Evolutionary conservation across 2,888 invertebrate genomes (phyloP).

Genomic region (Suillia variegata): DNA sequence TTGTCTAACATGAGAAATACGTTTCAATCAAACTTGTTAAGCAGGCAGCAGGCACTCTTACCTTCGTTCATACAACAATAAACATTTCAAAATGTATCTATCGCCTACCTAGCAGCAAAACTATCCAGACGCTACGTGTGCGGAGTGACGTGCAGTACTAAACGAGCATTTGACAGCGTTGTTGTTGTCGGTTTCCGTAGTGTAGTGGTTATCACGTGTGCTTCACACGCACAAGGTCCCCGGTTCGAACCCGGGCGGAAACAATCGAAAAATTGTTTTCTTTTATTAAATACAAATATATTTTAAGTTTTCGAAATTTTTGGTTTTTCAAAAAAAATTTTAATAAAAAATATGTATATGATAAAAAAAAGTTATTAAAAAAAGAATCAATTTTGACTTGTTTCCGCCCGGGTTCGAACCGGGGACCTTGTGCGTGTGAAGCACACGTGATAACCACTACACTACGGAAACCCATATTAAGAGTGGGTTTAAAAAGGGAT

Average conservation of each 20-base stretch:
- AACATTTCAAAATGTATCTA: too few species aligned
- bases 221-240: conserved; percentile 23
- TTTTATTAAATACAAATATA: too few species aligned
- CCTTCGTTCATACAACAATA: too few species aligned
- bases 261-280: too few species aligned
- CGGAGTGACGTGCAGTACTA: too few species aligned
- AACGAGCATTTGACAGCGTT: too few species aligned
- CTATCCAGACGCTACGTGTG: too few species aligned
- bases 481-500: too few species aligned
- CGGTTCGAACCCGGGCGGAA: conserved; percentile 23
- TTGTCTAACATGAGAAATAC: too few species aligned
- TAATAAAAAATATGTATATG: not conserved
- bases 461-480: conserved; percentile 21
- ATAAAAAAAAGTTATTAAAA: not conserved
- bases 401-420: conserved; percentile 23
- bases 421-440: conserved; percentile 23
- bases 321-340: not conserved
- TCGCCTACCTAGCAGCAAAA: too few species aligned
- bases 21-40: too few species aligned
- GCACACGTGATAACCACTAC: conserved; percentile 23
- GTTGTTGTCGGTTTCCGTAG: conserved; percentile 20
- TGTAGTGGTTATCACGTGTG: conserved; percentile 21
- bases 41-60: too few species aligned
- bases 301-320: not conserved
- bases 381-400: not conserved